Evolutionary conservation across 2,888 invertebrate genomes (phyloP), one percentile per base, ranked within the genome.

Genomic region (Busseola fusca): DNA sequence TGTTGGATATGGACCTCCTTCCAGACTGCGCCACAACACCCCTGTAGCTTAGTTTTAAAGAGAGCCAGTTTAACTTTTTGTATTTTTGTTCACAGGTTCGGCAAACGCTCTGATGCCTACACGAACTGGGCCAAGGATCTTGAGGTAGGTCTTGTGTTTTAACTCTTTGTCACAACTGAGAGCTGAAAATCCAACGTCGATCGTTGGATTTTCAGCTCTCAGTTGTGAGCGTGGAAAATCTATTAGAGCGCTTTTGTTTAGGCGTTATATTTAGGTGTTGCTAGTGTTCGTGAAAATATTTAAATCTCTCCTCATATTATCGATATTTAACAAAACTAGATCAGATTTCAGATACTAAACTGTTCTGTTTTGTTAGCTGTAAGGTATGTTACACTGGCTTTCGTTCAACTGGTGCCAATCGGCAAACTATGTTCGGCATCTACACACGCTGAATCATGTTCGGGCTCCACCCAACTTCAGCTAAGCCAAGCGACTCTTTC

Each of bases 91-190:
- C 66, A 68, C 94, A 95, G 95, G 91, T 95, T 91, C 76, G 95
- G 95, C 25, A 95, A 95, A 85, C 94, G 95, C 52, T 94, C 95
- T 21, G 94, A 94, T 64, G 89, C 92, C 42, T 92, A 89, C 89
- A 87, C 94, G 76, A 95, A 94, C 92, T 95, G 94, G 95, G 94
- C 92, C 56, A 95, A 95, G 91, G 95, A 95, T 80, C 87, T 93
- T 72, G 95, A 95, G 88, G 95, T 95, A 86, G 91, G 91, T 89
- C 9, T 25, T n/a, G 2, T 18, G 0, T 50, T 21, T 68, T 16
- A 30, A 48, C 9, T 45, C 12, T 14, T 42, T 58, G n/a, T n/a
- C n/a, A n/a, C n/a, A n/a, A n/a, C n/a, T n/a, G n/a, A n/a, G n/a
- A n/a, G n/a, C n/a, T n/a, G n/a, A n/a, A n/a, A n/a, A n/a, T n/a